Evolutionary conservation across 2,888 invertebrate genomes (phyloP).

Genomic region (Melanargia galathea): DNA sequence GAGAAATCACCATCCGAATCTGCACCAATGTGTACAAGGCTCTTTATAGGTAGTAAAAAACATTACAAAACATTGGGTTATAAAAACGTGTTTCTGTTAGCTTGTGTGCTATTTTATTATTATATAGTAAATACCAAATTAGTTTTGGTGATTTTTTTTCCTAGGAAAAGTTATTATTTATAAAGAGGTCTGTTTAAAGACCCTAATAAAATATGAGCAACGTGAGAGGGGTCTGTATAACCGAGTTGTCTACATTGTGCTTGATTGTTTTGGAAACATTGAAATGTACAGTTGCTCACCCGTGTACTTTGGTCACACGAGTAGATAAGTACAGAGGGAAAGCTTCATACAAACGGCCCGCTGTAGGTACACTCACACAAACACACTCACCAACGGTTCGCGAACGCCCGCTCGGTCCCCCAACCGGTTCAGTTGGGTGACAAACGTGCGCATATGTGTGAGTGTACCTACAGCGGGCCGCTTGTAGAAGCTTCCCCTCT

Average conservation of each 20-base stretch:
- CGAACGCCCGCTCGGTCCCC: too few relatives aligned
- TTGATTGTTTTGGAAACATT: slow-evolving; percentile 35
- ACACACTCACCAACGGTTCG: too few relatives aligned
- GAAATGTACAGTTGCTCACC: slow-evolving; percentile 23
- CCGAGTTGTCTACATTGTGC: slow-evolving; percentile 26
- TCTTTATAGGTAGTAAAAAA: too few relatives aligned
- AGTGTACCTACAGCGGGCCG: too few relatives aligned
- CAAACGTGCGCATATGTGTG: too few relatives aligned
- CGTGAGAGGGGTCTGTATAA: slow-evolving; percentile 7
- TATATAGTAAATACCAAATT: slow-evolving; percentile 60
- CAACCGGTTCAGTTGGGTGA: too few relatives aligned
- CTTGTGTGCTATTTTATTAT: slow-evolving; percentile 38
- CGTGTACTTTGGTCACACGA: slow-evolving; percentile 22
- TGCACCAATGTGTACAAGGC: too few relatives aligned
- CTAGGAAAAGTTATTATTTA: slow-evolving; percentile 65
- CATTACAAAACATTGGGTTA: not conserved
- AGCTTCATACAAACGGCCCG: too few relatives aligned
- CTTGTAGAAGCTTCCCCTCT: too few relatives aligned
- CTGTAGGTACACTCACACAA: too few relatives aligned
- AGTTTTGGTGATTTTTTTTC: slow-evolving; percentile 62
- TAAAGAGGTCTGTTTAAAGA: slow-evolving; percentile 70
- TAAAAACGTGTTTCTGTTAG: slow-evolving; percentile 37
- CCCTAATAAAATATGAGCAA: slow-evolving; percentile 47
- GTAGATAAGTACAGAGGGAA: too few relatives aligned
- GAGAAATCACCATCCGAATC: too few relatives aligned